A percentile compares a stretch with the other conserved stretches of the same genome.
Evolutionary conservation across 2,113 vertebrate species (phyloP).

Genomic region (Charadrius vociferus): DNA sequence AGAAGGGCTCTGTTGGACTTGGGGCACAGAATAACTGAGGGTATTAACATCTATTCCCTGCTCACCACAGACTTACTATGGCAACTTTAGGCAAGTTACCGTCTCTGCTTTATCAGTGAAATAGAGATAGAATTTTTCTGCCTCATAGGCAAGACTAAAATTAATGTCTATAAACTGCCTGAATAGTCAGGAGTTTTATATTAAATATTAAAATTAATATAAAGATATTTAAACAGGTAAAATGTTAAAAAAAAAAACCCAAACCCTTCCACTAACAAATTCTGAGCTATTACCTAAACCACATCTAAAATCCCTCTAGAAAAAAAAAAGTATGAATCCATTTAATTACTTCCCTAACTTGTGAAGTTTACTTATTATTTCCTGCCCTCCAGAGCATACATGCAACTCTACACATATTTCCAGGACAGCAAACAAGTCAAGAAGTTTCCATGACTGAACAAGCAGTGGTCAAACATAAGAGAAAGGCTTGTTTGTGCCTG

Average conservation of each 20-base stretch:
- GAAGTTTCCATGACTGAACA: not conserved
- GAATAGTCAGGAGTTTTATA: conserved; percentile 1
- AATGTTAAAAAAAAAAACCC: not conserved
- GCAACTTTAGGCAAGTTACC: not conserved
- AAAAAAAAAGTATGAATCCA: not conserved
- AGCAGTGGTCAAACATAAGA: not conserved
- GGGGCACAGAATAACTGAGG: not conserved
- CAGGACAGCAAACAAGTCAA: not conserved
- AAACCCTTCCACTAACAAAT: not conserved
- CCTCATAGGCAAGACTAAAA: conserved; percentile 19
- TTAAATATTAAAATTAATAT: conserved; percentile 42
- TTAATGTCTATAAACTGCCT: not conserved
- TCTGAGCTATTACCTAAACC: not conserved
- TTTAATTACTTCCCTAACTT: conserved; percentile 48
- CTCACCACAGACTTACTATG: not conserved
- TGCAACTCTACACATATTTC: not conserved
- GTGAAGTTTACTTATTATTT: conserved; percentile 46
- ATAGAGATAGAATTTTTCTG: conserved; percentile 1
- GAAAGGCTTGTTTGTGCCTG: not conserved
- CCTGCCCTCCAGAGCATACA: conserved; percentile 10
- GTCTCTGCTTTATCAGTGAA: not conserved
- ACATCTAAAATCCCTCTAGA: conserved; percentile 23
- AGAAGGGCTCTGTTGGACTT: not conserved
- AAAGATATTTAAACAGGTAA: conserved; percentile 13
- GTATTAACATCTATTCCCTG: not conserved